Conservation (phyloP, 2,113 vertebrate species). For the Struthidea cinerea region DNA sequence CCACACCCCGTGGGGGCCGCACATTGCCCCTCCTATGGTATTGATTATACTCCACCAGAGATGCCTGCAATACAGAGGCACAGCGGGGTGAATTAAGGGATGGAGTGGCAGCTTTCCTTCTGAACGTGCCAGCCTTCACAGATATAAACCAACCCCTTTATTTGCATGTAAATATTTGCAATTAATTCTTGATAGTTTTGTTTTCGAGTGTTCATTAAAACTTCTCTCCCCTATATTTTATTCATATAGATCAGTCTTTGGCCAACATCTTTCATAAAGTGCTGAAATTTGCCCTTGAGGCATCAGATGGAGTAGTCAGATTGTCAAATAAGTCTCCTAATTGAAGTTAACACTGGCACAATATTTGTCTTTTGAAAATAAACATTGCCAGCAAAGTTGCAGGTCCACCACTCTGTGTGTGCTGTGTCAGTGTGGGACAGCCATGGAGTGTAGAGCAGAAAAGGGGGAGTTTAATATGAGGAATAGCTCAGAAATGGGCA, state of each 20-base stretch:
- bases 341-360: slow-evolving; percentile 75
- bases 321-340: slow-evolving; percentile 77
- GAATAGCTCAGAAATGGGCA: background rate
- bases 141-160: slow-evolving; percentile 1
- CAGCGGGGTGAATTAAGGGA: background rate
- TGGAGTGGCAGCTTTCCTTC: background rate
- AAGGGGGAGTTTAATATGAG: background rate
- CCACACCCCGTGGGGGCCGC: fast-evolving
- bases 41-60: background rate
- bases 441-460: background rate
- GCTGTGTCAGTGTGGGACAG: slow-evolving; percentile 30
- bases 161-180: slow-evolving; percentile 45
- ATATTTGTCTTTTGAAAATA: slow-evolving; percentile 77
- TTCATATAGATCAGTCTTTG: slow-evolving; percentile 62
- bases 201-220: slow-evolving; percentile 56
- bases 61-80: background rate
- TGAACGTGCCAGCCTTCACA: background rate
- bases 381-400: slow-evolving; percentile 70
- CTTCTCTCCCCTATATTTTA: slow-evolving; percentile 68
- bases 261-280: slow-evolving; percentile 67
- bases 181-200: slow-evolving; percentile 35
- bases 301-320: slow-evolving; percentile 81
- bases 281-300: slow-evolving; percentile 79
- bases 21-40: background rate
- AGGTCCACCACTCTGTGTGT: slow-evolving; percentile 39